Base-by-base conservation (phyloP, 23 tunicate species). In the Corella eumyota region DNA sequence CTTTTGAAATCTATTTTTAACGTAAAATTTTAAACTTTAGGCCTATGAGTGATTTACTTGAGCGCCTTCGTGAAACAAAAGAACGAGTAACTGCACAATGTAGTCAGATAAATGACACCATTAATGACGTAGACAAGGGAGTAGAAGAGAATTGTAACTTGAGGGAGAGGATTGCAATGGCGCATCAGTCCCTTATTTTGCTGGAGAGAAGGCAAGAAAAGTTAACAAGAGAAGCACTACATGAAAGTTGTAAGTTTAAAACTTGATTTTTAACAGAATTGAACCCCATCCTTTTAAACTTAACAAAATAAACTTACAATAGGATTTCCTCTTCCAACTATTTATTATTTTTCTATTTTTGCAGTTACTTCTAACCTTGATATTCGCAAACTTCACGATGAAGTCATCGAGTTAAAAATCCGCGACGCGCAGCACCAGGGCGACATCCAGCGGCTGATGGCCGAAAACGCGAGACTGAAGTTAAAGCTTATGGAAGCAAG, bases 191-290 rank as follows among this genome's bases (percentile, higher is more conserved):
- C 11, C 60, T 76, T 34, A 76, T 74, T 1, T 13, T 76, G 60
- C 45, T 76, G 13, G 83, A 76, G 67, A 47, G 67, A 56, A 37
- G 68, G 28, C 83, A 76, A 68, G 83, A 76, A 34, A 76, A 76
- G 49, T 37, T 67, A 23, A 76, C 67, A 68, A 30, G 83, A 11
- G 83, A 76, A 59, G 83, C 83, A 4, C 25, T 76, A 37, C 60
- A 76, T 28, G 83, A 76, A 59, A 76, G 67, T 34, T 61, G 83
- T 76, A n/a, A 76, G 83, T 1, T 32, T 19, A 13, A 15, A n/a
- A n/a, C n/a, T n/a, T n/a, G n/a, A n/a, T 54, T 13, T 19, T 54
- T 54, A 9, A 9, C n/a, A n/a, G n/a, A n/a, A n/a, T n/a, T n/a
- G n/a, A n/a, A n/a, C n/a, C n/a, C n/a, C n/a, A n/a, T n/a, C n/a